A percentile compares a stretch with the other conserved stretches of the same genome.
Evolutionary conservation across 2,888 invertebrate genomes (phyloP).

Genomic region (Leucophenga maculata): DNA sequence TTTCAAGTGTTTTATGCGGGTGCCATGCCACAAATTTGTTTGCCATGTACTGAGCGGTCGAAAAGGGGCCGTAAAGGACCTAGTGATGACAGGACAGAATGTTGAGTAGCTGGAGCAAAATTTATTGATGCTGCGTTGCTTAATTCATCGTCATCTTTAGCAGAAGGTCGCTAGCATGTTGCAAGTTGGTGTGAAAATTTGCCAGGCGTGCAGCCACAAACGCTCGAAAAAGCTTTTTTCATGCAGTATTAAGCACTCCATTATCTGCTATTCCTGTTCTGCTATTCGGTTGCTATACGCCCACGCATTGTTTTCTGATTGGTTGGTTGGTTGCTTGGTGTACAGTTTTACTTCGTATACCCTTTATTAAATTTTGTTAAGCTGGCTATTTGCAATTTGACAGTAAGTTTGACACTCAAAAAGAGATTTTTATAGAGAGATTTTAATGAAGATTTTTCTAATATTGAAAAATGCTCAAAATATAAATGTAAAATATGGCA

Average conservation of each 20-base stretch:
- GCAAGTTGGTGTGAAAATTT: conserved; percentile 70
- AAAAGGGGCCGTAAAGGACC: neutral
- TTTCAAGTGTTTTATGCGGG: conserved; percentile 62
- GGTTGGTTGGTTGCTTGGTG: conserved; percentile 31
- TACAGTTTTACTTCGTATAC: neutral
- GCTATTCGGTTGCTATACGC: conserved; percentile 27
- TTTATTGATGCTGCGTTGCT: conserved; percentile 10
- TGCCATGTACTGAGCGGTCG: conserved; percentile 23
- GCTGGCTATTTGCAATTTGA: too few relatives aligned
- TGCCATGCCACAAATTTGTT: conserved; percentile 55
- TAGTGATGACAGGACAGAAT: neutral
- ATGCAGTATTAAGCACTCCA: neutral
- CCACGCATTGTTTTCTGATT: conserved; percentile 41
- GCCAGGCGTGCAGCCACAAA: conserved; percentile 64
- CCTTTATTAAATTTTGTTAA: neutral
- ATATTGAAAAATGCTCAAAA: too few relatives aligned
- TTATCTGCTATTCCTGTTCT: neutral
- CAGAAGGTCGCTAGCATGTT: conserved; percentile 44
- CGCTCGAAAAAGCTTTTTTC: neutral
- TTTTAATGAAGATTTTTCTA: too few relatives aligned
- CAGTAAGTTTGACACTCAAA: too few relatives aligned
- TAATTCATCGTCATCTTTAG: conserved; percentile 7
- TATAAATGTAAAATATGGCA: too few relatives aligned
- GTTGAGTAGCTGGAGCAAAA: neutral
- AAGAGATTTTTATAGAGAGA: too few relatives aligned